Evolutionary conservation across 2,113 vertebrate genomes (phyloP).

Genomic region (Noturus placidus): DNA sequence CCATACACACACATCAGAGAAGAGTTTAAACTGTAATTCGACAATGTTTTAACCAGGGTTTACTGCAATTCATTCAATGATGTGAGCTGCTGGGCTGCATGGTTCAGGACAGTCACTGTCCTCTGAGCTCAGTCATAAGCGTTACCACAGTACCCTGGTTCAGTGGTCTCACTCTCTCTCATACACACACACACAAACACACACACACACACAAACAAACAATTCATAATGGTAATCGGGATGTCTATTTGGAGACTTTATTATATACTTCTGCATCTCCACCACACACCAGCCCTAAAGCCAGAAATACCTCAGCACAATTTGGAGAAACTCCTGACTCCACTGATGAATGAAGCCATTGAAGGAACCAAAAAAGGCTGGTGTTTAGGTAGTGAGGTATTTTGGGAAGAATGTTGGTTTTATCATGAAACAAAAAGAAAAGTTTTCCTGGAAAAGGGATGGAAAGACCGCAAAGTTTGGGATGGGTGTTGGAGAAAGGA

Average conservation of each 20-base stretch:
- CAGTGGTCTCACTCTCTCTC: not conserved
- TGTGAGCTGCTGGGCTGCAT: not conserved
- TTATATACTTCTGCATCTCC: slow-evolving; percentile 34
- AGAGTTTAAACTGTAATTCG: slow-evolving; percentile 3
- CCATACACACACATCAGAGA: slow-evolving; percentile 14
- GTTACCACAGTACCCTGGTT: not conserved
- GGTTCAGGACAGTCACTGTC: not conserved
- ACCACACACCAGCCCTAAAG: slow-evolving; percentile 4
- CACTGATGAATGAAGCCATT: slow-evolving; percentile 28
- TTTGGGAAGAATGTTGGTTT: slow-evolving; percentile 58
- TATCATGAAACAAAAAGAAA: slow-evolving; percentile 41
- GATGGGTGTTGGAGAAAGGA: slow-evolving; percentile 48
- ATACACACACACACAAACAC: too few species aligned
- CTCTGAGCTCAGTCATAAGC: slow-evolving; percentile 14
- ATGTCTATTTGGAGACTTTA: slow-evolving; percentile 30
- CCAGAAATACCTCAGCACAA: slow-evolving; percentile 17
- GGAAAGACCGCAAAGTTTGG: slow-evolving; percentile 54
- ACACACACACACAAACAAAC: not conserved
- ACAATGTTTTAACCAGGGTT: not conserved
- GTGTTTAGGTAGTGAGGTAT: slow-evolving; percentile 46
- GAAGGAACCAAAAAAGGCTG: not conserved
- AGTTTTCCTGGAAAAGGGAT: slow-evolving; percentile 52
- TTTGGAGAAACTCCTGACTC: slow-evolving; percentile 20
- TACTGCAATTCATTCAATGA: not conserved
- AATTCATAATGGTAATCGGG: slow-evolving; percentile 2